phyloP scores from a whole-genome alignment of 2,888 invertebrate species.

The Melipona bicolor region DNA sequence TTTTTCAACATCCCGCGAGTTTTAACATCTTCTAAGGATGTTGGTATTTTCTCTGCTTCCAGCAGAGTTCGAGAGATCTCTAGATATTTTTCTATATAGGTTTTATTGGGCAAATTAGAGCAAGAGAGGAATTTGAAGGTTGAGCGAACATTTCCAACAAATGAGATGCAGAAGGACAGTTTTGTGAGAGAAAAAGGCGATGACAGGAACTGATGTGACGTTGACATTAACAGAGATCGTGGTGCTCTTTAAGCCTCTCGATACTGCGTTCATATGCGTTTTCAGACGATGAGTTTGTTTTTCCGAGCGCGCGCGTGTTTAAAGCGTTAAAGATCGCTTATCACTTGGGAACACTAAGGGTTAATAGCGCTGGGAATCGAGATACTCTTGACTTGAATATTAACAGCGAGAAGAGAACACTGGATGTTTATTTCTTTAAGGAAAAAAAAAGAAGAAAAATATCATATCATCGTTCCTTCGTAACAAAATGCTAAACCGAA shows the following conservation, averaged over 20 bases:
- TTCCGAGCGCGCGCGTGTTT: too few relatives aligned
- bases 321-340: not conserved
- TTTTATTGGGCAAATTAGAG: too few relatives aligned
- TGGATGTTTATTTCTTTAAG: not conserved
- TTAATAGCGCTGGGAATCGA: not conserved
- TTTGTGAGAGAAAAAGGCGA: not conserved
- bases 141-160: too few relatives aligned
- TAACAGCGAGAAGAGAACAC: not conserved
- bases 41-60: too few relatives aligned
- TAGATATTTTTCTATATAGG: too few relatives aligned
- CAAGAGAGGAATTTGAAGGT: too few relatives aligned
- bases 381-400: not conserved
- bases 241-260: not conserved
- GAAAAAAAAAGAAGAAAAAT: not conserved
- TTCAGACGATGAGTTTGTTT: not conserved
- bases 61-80: too few relatives aligned
- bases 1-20: too few relatives aligned
- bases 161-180: not conserved
- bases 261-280: too few relatives aligned
- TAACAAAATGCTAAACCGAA: not conserved
- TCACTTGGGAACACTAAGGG: not conserved
- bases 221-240: not conserved
- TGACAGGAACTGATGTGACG: not conserved
- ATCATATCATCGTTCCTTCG: not conserved
- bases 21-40: too few relatives aligned